phyloP scores from a whole-genome alignment of 2,113 vertebrate species.

The Pleuronectes platessa region DNA sequence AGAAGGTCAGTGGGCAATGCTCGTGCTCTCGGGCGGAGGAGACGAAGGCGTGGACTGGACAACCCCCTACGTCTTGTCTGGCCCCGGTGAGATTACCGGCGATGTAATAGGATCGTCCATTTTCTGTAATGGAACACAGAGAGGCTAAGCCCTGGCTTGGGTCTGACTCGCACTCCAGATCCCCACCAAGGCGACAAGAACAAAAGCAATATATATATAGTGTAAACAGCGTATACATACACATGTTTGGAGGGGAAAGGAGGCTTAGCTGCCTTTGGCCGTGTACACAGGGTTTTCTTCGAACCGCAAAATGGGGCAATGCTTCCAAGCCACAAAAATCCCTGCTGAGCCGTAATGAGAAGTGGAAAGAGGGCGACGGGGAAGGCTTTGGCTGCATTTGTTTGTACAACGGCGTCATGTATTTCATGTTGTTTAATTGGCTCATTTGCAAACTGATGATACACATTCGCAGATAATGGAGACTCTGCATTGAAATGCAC shows the following conservation, averaged over 20 bases:
- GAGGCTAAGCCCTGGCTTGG: slow-evolving; percentile 62
- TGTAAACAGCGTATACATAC: not conserved
- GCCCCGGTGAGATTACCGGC: slow-evolving; percentile 67
- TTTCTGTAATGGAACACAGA: slow-evolving; percentile 76
- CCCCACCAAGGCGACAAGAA: slow-evolving; percentile 45
- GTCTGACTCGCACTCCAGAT: slow-evolving; percentile 49
- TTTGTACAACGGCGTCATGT: slow-evolving; percentile 30
- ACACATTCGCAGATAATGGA: slow-evolving; percentile 44
- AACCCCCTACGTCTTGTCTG: slow-evolving; percentile 46
- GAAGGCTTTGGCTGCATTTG: slow-evolving; percentile 47
- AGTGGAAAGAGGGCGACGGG: slow-evolving; percentile 30
- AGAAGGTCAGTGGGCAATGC: slow-evolving; percentile 63
- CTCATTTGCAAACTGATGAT: slow-evolving; percentile 66
- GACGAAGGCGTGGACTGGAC: slow-evolving; percentile 37
- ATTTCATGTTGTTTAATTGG: slow-evolving; percentile 61
- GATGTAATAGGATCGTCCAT: slow-evolving; percentile 72
- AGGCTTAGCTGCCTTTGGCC: slow-evolving; percentile 52
- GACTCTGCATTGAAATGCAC: slow-evolving; percentile 17
- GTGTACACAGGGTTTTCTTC: slow-evolving; percentile 26
- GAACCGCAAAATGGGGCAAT: slow-evolving; percentile 31
- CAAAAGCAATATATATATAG: slow-evolving; percentile 14
- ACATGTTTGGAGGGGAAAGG: slow-evolving; percentile 34
- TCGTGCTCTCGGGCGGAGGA: slow-evolving; percentile 18
- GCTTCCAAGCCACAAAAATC: slow-evolving; percentile 43
- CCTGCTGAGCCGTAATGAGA: slow-evolving; percentile 60